Base-by-base conservation (phyloP, 2,888 invertebrate genomes). In the Rhaphigaster nebulosa region DNA sequence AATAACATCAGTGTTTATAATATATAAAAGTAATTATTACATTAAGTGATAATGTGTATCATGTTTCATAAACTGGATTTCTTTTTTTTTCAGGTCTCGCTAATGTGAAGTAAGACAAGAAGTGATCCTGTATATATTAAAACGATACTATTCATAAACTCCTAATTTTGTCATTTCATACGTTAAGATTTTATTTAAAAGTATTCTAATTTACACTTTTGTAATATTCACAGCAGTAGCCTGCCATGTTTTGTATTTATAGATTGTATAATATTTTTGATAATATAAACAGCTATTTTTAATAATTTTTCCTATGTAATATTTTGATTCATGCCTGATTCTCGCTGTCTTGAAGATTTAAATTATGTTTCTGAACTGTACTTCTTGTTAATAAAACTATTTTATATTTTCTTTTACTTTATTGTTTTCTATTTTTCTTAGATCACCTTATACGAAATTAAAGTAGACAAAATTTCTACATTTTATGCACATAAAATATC, bases 111-210 rank as follows among this genome's bases (percentile, higher is more conserved):
- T 56, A 0, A 34, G 60, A 65, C 60, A 34, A 88, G 88, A 88
- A 65, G 88, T 18, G 88, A n/a, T 88, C 45, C n/a, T 88, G 88
- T 88, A 88, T 23, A 88, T 65, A 88, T 88, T 54, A 65, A 88
- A 41, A 65, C 34, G 45, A 8, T 41, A 60, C 41, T 60, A 50
- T 84, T 84, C 45, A 84, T 45, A n/a, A 84, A 45, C 45, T 12
- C 6, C 45, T n/a, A 84, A 84, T 15, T n/a, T 84, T 84, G 13
- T 84, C 1, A n/a, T 84, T 80, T 26, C n/a, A 84, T 84, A 84
- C 84, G 45, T 41, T 84, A 84, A 84, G 84, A 38, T 50, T 84
- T 26, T 84, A 50, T 45, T 38, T n/a, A n/a, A 84, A 84, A 84
- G 84, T 84, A 84, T 84, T 84, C 50, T 12, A 84, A 45, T 84